A percentile compares a stretch with the other conserved stretches of the same genome.
phyloP scores from a whole-genome alignment of 2,797 vertebrate species.

The Acanthurus leucopareius region DNA sequence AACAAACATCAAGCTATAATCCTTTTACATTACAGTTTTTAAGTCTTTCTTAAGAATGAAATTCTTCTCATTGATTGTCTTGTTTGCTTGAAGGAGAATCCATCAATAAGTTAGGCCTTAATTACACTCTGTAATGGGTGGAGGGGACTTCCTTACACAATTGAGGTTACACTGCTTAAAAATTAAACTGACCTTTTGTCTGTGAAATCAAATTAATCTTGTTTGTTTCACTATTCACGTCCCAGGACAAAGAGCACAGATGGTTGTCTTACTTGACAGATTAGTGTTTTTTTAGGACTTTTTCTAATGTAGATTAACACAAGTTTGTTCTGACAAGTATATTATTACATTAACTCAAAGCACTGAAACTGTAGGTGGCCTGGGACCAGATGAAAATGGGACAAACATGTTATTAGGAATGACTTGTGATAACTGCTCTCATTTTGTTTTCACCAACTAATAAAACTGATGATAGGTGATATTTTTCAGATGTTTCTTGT shows the following conservation, averaged over 20 bases:
- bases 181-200: conserved; percentile 5
- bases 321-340: conserved; percentile 10
- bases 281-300: conserved; percentile 1
- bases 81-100: conserved; percentile 18
- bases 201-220: conserved; percentile 9
- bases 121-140: background rate
- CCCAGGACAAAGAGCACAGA: conserved; percentile 9
- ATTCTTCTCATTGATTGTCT: background rate
- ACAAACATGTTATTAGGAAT: conserved; percentile 17
- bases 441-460: background rate
- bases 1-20: conserved; percentile 11
- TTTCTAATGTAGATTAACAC: conserved; percentile 5
- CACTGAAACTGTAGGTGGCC: conserved; percentile 20
- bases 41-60: background rate
- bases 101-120: conserved; percentile 1
- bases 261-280: conserved; percentile 18
- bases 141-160: background rate
- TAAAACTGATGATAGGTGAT: background rate
- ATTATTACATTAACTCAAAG: background rate
- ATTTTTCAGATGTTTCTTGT: background rate
- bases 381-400: conserved; percentile 15
- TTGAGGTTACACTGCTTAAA: background rate
- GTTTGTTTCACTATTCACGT: conserved; percentile 13
- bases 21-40: background rate
- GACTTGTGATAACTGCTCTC: too few relatives aligned